Conservation (phyloP, 2,113 vertebrate genomes). For the Pelvicachromis taeniatus region DNA sequence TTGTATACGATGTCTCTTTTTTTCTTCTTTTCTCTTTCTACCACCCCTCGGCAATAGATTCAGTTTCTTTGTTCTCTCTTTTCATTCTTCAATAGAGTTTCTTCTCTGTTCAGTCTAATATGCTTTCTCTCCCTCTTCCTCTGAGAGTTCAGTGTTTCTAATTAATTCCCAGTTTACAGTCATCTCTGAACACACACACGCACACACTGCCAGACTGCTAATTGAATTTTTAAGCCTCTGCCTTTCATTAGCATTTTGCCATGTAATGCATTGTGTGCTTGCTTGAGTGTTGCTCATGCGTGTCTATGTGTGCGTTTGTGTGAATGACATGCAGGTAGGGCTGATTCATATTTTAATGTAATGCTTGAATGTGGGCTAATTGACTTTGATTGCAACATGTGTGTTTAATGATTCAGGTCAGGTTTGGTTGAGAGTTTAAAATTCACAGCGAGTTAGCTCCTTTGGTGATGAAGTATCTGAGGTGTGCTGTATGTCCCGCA, state of each 20-base stretch:
- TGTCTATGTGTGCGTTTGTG: not conserved
- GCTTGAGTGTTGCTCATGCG: not conserved
- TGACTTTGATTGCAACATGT: not conserved
- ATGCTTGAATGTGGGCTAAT: not conserved
- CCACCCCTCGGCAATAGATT: not conserved
- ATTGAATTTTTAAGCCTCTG: slow-evolving; percentile 46
- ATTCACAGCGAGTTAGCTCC: not conserved
- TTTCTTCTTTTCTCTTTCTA: not conserved
- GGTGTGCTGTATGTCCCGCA: not conserved
- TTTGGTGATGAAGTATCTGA: not conserved
- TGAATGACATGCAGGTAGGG: not conserved
- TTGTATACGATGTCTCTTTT: not conserved
- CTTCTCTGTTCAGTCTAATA: not conserved
- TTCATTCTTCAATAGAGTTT: not conserved
- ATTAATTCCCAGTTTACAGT: slow-evolving; percentile 46
- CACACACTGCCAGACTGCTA: not conserved
- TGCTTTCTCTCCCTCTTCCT: not conserved
- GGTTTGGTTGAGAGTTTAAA: not conserved
- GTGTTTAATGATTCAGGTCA: not conserved
- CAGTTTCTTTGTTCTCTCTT: not conserved
- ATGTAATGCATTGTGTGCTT: slow-evolving; percentile 30
- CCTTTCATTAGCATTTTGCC: slow-evolving; percentile 42
- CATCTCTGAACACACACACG: not conserved
- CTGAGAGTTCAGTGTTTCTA: slow-evolving; percentile 34
- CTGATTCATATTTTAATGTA: slow-evolving; percentile 4